Evolutionary conservation across 2,888 invertebrate species (phyloP), one percentile per base, ranked within the genome.

Genomic region (Hypselothyrea guttata): DNA sequence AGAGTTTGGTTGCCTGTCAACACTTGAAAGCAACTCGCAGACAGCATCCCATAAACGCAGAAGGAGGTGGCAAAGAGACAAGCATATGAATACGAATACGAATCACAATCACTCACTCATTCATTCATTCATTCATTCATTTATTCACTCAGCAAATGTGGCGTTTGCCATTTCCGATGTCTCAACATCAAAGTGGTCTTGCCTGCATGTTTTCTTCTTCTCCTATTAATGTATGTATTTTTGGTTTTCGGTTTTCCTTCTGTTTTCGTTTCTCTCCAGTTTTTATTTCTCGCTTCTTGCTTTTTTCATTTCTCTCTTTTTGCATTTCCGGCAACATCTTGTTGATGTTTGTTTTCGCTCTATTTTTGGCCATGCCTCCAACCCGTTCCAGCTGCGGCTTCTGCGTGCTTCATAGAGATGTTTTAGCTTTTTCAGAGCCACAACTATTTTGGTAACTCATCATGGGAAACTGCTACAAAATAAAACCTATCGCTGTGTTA

Each of bases 101-200:
- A 4, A 5, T 9, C 27, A 15, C 41, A 28, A 15, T 2, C 7
- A 34, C 13, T 13, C 34, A 12, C 34, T 12, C 22, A 65, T 30
- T 35, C 38, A 35, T 37, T 40, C 48, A 37, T 28, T 30, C 41
- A 38, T 2, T 22, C 22, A 22, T 5, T 22, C 22, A 22, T 5
- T 22, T 18, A 18, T 31, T 44, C 16, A 30, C n/a, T 11, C 37
- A 37, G 16, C 42, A 12, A 67, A 22, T 22, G 56, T 73, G 70
- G 63, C 63, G 61, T 73, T 63, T 62, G 63, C 71, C 58, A 70
- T 75, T 75, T 70, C 75, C 75, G 65, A 57, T 70, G 47, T 48
- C 49, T 47, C 51, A 13, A 59, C 71, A 53, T 75, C 75, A 71
- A 71, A 71, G 69, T 46, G 46, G 53, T 54, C 28, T 51, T 28